These are phyloP conservation scores for Drosophila seguyi DNA, from an alignment of 1,140 invertebrate species.

Conservation along the genomic window DNA sequence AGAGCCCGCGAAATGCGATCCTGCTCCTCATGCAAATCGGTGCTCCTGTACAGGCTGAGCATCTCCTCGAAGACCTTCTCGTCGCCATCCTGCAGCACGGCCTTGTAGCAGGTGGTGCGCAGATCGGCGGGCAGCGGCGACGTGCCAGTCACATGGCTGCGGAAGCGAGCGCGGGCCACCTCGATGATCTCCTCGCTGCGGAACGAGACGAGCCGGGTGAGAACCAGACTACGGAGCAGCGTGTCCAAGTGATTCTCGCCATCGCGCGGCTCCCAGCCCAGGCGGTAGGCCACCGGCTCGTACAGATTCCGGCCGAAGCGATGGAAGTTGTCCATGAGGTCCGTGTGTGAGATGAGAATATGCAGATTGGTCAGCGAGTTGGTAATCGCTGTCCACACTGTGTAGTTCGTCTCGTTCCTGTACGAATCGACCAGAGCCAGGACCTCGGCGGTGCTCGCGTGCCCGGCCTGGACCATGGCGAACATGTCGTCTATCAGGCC, in stretches of 20 bases:
- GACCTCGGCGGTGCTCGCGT: conserved; percentile 91
- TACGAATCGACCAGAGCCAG: conserved; percentile 91
- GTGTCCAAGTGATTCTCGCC: conserved; percentile 93
- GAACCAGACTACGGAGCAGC: conserved; percentile 92
- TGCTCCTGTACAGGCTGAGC: conserved; percentile 92
- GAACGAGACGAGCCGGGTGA: conserved; percentile 92
- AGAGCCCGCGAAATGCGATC: conserved; percentile 93
- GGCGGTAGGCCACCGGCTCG: conserved; percentile 88
- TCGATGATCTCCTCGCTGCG: conserved; percentile 91
- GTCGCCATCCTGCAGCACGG: conserved; percentile 91
- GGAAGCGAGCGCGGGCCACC: conserved; percentile 91
- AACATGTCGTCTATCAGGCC: conserved; percentile 97
- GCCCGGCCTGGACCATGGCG: conserved; percentile 95
- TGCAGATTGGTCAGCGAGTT: conserved; percentile 91
- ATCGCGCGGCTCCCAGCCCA: conserved; percentile 92
- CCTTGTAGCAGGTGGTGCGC: conserved; percentile 93
- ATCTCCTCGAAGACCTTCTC: conserved; percentile 91
- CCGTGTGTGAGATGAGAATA: conserved; percentile 91
- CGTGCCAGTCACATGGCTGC: conserved; percentile 88
- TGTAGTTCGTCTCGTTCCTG: conserved; percentile 95
- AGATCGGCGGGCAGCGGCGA: conserved; percentile 94
- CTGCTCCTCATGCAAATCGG: conserved; percentile 97
- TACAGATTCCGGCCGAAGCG: conserved; percentile 90
- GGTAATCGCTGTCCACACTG: conserved; percentile 95
- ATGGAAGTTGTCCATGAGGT: conserved; percentile 90